Evolutionary conservation across 2,888 invertebrate species (phyloP).

Genomic region (Ptychoptera contaminata): DNA sequence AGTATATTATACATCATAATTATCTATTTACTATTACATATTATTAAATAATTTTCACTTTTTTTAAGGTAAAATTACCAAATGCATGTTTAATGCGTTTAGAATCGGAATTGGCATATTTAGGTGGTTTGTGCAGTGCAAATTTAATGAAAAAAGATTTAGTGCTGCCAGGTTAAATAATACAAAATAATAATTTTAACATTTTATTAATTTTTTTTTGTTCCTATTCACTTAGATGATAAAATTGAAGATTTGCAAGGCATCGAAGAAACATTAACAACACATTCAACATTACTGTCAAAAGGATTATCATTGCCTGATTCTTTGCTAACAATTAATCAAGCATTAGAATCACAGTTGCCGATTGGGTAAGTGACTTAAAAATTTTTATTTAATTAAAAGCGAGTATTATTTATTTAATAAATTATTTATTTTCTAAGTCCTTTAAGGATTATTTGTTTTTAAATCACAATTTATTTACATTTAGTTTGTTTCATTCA

Average conservation of each 20-base stretch:
- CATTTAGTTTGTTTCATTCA: no score
- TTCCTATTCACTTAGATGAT: conserved; percentile 31
- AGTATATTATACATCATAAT: conserved; percentile 23
- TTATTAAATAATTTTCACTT: not conserved
- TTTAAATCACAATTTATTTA: no score
- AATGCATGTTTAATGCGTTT: conserved; percentile 40
- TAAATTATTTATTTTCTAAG: no score
- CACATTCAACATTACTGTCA: conserved; percentile 53
- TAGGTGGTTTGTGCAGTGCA: conserved; percentile 83
- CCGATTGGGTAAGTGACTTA: conserved; percentile 54
- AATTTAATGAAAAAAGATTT: conserved; percentile 75
- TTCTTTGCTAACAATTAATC: conserved; percentile 67
- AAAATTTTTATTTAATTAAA: conserved; percentile 7
- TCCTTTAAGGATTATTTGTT: no score
- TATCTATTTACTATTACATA: not conserved
- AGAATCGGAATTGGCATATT: conserved; percentile 79
- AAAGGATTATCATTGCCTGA: conserved; percentile 81
- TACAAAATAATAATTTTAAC: not conserved
- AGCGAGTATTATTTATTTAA: no score
- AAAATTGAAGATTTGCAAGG: conserved; percentile 53
- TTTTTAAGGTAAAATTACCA: conserved; percentile 22
- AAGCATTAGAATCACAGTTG: conserved; percentile 77
- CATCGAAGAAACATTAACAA: conserved; percentile 43
- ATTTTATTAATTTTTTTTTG: conserved; percentile 1
- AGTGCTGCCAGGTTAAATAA: conserved; percentile 36